Evolutionary conservation across 2,113 vertebrate species (phyloP).

Genomic region (Halichoerus grypus): DNA sequence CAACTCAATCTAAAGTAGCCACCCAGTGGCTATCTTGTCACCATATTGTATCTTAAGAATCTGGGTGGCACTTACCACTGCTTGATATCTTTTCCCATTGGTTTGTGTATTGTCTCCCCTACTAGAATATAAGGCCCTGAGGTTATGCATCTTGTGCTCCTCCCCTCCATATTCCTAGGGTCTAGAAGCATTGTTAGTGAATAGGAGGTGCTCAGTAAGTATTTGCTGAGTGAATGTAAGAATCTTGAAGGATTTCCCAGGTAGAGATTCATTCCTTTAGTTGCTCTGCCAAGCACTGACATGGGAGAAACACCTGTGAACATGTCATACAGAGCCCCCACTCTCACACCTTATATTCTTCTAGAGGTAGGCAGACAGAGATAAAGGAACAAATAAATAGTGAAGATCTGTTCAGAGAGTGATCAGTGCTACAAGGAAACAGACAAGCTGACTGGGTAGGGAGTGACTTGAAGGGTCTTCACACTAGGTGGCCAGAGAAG

Average conservation of each 20-base stretch:
- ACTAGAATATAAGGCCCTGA: neutral
- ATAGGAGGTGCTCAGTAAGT: neutral
- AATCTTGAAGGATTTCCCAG: neutral
- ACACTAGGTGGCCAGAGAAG: neutral
- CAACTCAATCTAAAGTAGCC: neutral
- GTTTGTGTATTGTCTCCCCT: neutral
- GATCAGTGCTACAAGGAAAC: neutral
- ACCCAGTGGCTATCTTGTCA: neutral
- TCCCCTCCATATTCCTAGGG: neutral
- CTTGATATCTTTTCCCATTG: neutral
- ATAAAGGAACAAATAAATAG: neutral
- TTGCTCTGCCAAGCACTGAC: neutral
- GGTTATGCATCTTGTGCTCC: neutral
- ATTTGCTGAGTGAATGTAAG: neutral
- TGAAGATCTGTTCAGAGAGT: neutral
- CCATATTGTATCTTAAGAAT: neutral
- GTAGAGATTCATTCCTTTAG: neutral
- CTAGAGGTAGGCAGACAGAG: neutral
- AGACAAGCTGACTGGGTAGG: too few species aligned
- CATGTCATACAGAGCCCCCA: neutral
- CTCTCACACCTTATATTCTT: neutral
- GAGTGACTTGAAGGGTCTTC: neutral
- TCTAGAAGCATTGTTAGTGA: neutral
- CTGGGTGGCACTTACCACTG: neutral
- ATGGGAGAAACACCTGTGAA: neutral